Evolutionary conservation across 1,140 invertebrate species (phyloP).

Genomic region (Phymorhynchus buccinoides): DNA sequence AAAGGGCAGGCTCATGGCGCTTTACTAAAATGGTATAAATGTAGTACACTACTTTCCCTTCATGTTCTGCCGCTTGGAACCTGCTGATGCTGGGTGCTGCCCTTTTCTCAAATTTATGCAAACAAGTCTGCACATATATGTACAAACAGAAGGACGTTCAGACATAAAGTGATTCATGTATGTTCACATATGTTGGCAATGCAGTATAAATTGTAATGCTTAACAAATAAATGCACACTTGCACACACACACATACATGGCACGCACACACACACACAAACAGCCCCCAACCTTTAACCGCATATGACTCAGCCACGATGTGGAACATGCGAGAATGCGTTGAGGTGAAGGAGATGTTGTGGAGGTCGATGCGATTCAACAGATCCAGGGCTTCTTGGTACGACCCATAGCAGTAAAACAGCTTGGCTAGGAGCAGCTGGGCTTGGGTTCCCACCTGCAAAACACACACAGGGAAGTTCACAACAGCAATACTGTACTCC

Average conservation of each 20-base stretch:
- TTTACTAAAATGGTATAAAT: no score
- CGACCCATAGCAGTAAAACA: conserved; percentile 89
- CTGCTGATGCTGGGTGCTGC: conserved; percentile 83
- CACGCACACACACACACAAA: not conserved
- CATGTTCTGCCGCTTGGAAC: conserved; percentile 87
- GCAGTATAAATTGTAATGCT: no score
- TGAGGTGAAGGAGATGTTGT: conserved; percentile 86
- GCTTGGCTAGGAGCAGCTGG: conserved; percentile 88
- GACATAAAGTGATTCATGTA: no score
- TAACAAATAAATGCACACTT: no score
- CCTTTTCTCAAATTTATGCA: conserved; percentile 87
- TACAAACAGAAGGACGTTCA: no score
- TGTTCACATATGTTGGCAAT: no score
- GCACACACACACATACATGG: not conserved
- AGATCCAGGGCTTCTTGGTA: conserved; percentile 88
- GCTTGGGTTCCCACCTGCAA: conserved; percentile 78
- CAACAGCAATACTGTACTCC: not conserved
- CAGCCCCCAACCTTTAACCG: conserved; percentile 85
- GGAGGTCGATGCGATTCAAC: conserved; percentile 87
- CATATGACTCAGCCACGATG: conserved; percentile 94
- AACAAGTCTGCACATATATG: no score
- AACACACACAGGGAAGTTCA: not conserved
- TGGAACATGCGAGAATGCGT: conserved; percentile 88
- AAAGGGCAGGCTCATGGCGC: no score
- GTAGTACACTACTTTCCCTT: conserved; percentile 86